Percentiles rank a stretch among this genome's conserved stretches.
phyloP scores from a whole-genome alignment of 2,113 vertebrate genomes.

The Trachemys scripta region DNA sequence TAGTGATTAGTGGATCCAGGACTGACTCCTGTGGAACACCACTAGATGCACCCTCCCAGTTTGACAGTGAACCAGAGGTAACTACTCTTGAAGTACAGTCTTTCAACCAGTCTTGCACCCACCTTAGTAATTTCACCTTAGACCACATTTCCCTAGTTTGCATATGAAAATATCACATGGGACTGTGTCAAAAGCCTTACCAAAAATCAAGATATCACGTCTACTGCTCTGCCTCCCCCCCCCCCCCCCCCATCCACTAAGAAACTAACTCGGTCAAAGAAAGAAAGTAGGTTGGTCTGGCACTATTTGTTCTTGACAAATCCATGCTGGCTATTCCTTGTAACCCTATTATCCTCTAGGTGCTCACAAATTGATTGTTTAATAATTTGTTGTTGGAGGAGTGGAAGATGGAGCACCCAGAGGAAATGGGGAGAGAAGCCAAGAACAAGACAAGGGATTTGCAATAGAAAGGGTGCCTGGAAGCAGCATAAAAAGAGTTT shows the following conservation, averaged over 20 bases:
- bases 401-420: neutral
- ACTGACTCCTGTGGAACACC: neutral
- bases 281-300: neutral
- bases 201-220: neutral
- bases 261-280: neutral
- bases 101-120: neutral
- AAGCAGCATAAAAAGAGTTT: neutral
- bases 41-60: neutral
- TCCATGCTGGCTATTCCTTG: neutral
- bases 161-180: neutral
- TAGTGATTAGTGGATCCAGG: neutral
- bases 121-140: neutral
- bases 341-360: neutral
- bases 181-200: neutral
- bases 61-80: neutral
- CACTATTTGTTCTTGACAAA: neutral
- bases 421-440: neutral
- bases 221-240: neutral
- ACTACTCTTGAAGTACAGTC: neutral
- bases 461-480: neutral
- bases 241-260: neutral
- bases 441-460: neutral
- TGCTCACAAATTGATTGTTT: neutral
- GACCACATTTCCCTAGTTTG: neutral
- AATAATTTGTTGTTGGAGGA: neutral